A percentile compares a stretch with the other conserved stretches of the same genome.
These are phyloP conservation scores for Perdita meconis DNA, from an alignment of 2,888 invertebrate genomes.

Conservation along the genomic window DNA sequence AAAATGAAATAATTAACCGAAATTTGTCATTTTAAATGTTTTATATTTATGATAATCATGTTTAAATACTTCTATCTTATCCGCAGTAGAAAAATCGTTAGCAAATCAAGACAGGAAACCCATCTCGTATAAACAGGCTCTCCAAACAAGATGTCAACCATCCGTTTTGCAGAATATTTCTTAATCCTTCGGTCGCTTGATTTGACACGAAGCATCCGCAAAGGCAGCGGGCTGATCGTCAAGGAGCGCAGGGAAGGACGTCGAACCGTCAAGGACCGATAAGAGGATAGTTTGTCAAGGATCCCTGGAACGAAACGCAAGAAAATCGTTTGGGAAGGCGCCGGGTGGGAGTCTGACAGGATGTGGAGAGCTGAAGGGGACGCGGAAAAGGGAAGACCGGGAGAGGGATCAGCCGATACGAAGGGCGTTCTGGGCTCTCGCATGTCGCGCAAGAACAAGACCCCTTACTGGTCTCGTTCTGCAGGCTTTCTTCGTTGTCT, in stretches of 20 bases:
- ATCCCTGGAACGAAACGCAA: neutral
- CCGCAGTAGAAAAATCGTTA: neutral
- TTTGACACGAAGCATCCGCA: neutral
- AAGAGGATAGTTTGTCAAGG: slow-evolving; percentile 5
- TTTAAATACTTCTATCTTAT: too few relatives aligned
- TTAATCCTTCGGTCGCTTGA: slow-evolving; percentile 2
- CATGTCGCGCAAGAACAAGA: slow-evolving; percentile 51
- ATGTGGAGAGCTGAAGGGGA: neutral
- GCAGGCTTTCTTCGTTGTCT: slow-evolving; percentile 49
- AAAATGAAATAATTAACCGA: too few relatives aligned
- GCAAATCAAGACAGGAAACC: neutral
- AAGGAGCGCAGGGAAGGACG: neutral
- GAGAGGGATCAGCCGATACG: slow-evolving; percentile 47
- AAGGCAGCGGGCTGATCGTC: neutral
- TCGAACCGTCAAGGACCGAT: neutral
- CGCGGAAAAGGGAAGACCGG: slow-evolving; percentile 33
- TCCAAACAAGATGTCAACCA: neutral
- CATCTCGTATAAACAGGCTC: neutral
- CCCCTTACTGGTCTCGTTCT: slow-evolving; percentile 42
- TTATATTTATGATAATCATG: too few relatives aligned
- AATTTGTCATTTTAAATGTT: too few relatives aligned
- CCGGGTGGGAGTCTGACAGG: slow-evolving; percentile 10
- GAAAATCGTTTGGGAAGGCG: slow-evolving; percentile 9
- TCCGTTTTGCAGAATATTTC: neutral
- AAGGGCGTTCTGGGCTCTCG: slow-evolving; percentile 43